Base-by-base conservation (phyloP, 2,797 vertebrate species). In the Xenentodon cancila region DNA sequence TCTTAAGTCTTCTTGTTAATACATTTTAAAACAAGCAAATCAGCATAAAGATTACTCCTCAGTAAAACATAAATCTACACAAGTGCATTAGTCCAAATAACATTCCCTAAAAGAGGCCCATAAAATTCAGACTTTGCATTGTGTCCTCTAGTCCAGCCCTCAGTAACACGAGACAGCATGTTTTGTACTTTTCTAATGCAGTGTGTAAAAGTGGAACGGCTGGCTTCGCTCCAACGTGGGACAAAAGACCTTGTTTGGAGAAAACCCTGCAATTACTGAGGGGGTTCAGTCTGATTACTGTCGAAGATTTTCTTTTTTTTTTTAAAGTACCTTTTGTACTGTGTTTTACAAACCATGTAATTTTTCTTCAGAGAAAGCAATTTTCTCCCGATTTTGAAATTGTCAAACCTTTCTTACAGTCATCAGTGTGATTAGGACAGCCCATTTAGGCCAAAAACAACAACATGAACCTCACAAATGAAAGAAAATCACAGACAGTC, bases 221-320 rank as follows among this genome's bases (percentile, higher is more conserved):
- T 90, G 89, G 86, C 80, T 40, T 20, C 25, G 37, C 56, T 84
- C 84, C 85, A 89, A 43, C 20, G 16, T 5, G 19, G 56, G 54
- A 89, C 84, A 84, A 88, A 59, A 83, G 59, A 57, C 47, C 40
- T 42, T 50, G 30, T 65, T 53, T 40, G 52, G 18, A 64, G 32
- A 75, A 79, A 82, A 82, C 49, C 37, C 57, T 9, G 65, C 71
- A 90, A 91, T 91, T 89, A 90, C 71, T 18, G 57, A 42, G 73
- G 68, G 53, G 57, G 45, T 79, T 85, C 42, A 45, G 59, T 80
- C 80, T 69, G 70, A 84, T 75, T 34, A 59, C 66, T 69, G 57
- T 59, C 1, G 8, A 59, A 17, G 40, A 53, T 49, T n/a, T n/a
- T n/a, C n/a, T n/a, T n/a, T 47, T 47, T 16, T 25, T 22, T 56